A percentile compares a stretch with the other conserved stretches of the same genome.
Conservation (phyloP, 2,797 vertebrate species). For the Melanotaenia trifasciata region DNA sequence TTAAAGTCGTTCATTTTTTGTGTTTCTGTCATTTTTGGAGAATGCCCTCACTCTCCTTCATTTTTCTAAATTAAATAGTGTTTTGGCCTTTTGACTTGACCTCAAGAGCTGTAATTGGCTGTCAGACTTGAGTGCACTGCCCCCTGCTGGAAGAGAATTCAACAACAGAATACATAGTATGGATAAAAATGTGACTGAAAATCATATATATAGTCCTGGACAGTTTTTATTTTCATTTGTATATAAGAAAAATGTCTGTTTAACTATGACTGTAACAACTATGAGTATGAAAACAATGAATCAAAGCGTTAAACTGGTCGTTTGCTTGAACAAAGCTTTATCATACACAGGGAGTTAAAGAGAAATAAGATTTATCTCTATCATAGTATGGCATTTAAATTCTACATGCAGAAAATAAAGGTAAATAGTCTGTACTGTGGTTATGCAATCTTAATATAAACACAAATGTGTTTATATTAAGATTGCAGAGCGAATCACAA, state of each 20-base stretch:
- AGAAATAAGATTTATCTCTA: not conserved
- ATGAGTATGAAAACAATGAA: slow-evolving; percentile 5
- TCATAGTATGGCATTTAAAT: not conserved
- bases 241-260: not conserved
- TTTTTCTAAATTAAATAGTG: not conserved
- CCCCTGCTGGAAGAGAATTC: slow-evolving; percentile 67
- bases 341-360: not conserved
- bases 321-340: not conserved
- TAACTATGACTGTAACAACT: slow-evolving; percentile 26
- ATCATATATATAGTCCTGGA: not conserved
- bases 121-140: slow-evolving; percentile 62
- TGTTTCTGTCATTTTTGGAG: not conserved
- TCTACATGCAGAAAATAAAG: no score
- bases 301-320: slow-evolving; percentile 24
- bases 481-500: no score
- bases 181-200: not conserved
- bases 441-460: no score
- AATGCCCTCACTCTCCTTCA: slow-evolving; percentile 11
- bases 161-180: not conserved
- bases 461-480: no score
- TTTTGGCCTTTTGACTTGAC: slow-evolving; percentile 32
- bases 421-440: no score
- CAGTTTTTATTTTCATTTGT: not conserved
- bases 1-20: not conserved
- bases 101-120: slow-evolving; percentile 5